Evolutionary conservation across 2,113 vertebrate species (phyloP).

Genomic region (Psammodynastes pulverulentus): DNA sequence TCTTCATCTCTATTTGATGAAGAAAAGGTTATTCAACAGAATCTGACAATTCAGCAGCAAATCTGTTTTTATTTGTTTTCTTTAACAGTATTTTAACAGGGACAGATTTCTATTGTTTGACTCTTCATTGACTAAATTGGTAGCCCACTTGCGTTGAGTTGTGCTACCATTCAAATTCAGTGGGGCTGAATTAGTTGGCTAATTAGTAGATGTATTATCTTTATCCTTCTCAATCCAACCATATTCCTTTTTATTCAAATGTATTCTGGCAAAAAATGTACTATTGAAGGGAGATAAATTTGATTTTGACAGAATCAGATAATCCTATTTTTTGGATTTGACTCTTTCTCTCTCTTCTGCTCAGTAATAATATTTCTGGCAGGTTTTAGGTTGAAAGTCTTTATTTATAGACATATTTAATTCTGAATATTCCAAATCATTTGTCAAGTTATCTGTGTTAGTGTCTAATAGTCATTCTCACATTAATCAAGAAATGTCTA

Average conservation of each 20-base stretch:
- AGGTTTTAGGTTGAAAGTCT: not conserved
- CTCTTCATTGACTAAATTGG: not conserved
- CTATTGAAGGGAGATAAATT: not conserved
- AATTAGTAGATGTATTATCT: not conserved
- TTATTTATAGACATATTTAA: not conserved
- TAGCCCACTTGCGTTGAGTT: not conserved
- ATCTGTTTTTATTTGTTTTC: not conserved
- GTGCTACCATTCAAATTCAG: not conserved
- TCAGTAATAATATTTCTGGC: not conserved
- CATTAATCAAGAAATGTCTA: not conserved
- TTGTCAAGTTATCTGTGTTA: not conserved
- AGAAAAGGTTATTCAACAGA: not conserved
- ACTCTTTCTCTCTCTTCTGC: not conserved
- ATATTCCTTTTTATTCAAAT: not conserved
- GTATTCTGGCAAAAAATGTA: not conserved
- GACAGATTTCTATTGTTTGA: not conserved
- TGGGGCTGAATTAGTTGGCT: not conserved
- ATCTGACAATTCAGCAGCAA: not conserved
- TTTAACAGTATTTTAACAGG: not conserved
- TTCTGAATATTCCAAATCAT: not conserved
- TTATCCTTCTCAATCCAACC: not conserved
- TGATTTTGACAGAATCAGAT: not conserved
- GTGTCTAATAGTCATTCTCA: not conserved
- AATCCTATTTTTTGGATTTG: not conserved
- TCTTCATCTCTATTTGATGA: not conserved